Conservation (phyloP, 2,888 invertebrate genomes). For the Nymphalis c-album region DNA sequence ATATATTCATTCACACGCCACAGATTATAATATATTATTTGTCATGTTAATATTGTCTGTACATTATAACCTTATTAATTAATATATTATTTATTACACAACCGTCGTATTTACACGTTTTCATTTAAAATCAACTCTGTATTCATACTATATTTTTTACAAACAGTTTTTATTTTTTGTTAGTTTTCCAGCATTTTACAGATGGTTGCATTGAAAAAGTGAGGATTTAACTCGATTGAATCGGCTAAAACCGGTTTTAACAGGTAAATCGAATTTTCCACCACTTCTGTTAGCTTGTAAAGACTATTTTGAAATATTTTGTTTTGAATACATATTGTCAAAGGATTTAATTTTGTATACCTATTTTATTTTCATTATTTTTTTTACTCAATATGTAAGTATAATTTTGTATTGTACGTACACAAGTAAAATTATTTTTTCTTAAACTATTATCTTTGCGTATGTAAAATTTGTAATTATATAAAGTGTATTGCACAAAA, state of each 20-base stretch:
- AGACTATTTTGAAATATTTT: neutral
- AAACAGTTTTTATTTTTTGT: slow-evolving; percentile 21
- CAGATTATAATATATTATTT: too few relatives aligned
- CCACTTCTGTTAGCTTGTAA: slow-evolving; percentile 3
- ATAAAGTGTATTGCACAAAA: too few relatives aligned
- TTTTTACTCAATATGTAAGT: neutral
- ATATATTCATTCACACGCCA: too few relatives aligned
- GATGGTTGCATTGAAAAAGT: slow-evolving; percentile 23
- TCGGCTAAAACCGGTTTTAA: slow-evolving; percentile 29
- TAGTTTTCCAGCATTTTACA: slow-evolving; percentile 22
- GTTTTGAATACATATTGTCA: neutral
- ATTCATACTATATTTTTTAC: slow-evolving; percentile 12
- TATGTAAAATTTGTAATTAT: too few relatives aligned
- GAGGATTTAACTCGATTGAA: slow-evolving; percentile 17
- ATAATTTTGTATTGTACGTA: too few relatives aligned
- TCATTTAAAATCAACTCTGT: neutral
- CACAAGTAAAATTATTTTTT: too few relatives aligned
- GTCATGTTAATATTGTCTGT: neutral
- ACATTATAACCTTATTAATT: neutral
- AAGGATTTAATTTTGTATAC: neutral
- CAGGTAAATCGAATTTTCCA: slow-evolving; percentile 30
- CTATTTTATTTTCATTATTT: neutral
- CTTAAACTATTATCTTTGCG: too few relatives aligned
- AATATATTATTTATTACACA: neutral
- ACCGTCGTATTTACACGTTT: neutral